These are phyloP conservation scores for Drosophila neoperkinsi DNA, from an alignment of 2,888 invertebrate genomes.

Conservation along the genomic window DNA sequence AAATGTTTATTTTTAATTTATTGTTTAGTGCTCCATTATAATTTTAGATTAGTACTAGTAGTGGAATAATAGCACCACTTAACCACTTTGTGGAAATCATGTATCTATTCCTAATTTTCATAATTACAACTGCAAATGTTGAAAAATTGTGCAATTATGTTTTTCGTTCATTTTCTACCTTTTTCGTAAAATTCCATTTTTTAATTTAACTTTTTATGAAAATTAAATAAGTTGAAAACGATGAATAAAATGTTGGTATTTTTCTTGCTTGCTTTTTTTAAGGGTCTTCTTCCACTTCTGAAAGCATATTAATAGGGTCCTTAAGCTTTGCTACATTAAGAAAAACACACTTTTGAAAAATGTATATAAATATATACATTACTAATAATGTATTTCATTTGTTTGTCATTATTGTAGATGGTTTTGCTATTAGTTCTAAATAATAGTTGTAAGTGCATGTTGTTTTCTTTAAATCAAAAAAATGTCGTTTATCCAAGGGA, in stretches of 20 bases:
- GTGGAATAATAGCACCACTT: not conserved
- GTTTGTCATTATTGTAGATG: not conserved
- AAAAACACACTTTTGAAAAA: no score
- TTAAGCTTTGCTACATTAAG: not conserved
- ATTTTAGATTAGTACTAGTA: not conserved
- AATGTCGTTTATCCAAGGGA: constrained; percentile 4
- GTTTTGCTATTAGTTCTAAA: not conserved
- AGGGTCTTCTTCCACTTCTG: not conserved
- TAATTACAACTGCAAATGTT: not conserved
- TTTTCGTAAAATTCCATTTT: not conserved
- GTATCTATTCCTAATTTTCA: not conserved
- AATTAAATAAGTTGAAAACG: no score
- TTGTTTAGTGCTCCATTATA: not conserved
- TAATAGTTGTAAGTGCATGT: constrained; percentile 2
- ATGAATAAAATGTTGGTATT: not conserved
- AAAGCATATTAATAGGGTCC: not conserved
- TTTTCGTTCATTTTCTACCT: not conserved
- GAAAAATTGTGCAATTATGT: not conserved
- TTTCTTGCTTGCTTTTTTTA: not conserved
- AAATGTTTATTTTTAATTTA: not conserved
- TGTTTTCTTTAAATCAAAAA: not conserved
- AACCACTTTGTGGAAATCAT: not conserved
- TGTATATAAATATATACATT: not conserved
- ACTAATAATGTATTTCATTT: not conserved
- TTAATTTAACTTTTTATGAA: not conserved